These are phyloP conservation scores for Anthoscopus minutus DNA, from an alignment of 2,113 vertebrate genomes.

Conservation along the genomic window DNA sequence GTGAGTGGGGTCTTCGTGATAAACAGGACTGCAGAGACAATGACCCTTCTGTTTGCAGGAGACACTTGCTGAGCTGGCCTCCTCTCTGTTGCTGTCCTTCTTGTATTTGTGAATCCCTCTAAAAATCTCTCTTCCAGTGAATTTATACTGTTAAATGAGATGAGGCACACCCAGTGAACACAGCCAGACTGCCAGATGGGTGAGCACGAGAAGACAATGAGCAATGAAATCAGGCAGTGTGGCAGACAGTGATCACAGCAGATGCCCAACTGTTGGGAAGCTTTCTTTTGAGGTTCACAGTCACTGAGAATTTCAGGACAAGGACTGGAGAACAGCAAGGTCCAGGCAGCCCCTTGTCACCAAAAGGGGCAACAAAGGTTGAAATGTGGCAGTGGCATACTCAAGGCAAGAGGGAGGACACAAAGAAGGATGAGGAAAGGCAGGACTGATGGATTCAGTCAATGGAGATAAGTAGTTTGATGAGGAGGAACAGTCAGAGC, in stretches of 20 bases:
- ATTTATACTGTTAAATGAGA: neutral
- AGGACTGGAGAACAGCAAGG: neutral
- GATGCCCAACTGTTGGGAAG: neutral
- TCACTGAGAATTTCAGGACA: neutral
- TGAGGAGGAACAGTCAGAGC: neutral
- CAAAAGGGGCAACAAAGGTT: neutral
- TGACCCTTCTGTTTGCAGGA: neutral
- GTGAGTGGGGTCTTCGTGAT: neutral
- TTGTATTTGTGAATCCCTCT: neutral
- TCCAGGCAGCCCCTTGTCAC: neutral
- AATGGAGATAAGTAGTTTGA: neutral
- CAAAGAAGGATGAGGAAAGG: neutral
- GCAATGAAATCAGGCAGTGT: neutral
- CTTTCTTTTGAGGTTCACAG: neutral
- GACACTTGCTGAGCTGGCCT: neutral
- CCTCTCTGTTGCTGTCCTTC: neutral
- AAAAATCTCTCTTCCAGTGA: neutral
- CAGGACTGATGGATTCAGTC: too few relatives aligned
- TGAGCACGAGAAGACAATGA: slow-evolving; percentile 2
- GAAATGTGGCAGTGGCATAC: neutral
- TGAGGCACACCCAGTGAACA: neutral
- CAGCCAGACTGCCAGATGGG: slow-evolving; percentile 20
- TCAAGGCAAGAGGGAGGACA: neutral
- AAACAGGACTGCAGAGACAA: neutral
- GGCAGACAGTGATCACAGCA: neutral